A percentile compares a stretch with the other conserved stretches of the same genome.
Evolutionary conservation across 1,140 invertebrate genomes (phyloP).

Genomic region (Araneus ventricosus): DNA sequence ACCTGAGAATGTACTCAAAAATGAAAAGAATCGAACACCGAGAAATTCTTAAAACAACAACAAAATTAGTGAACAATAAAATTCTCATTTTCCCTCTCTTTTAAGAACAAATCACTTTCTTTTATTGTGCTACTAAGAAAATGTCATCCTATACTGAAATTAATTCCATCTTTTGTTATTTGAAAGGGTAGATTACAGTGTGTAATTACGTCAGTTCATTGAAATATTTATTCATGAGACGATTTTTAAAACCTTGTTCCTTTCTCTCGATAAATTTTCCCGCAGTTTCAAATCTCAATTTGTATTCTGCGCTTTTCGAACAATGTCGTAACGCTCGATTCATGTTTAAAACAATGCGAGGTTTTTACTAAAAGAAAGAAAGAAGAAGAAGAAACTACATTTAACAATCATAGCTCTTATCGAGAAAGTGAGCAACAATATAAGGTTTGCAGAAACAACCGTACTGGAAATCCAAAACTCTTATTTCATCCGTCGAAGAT

Average conservation of each 20-base stretch:
- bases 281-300: not conserved
- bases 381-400: not conserved
- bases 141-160: no score
- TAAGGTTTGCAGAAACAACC: conserved; percentile 10
- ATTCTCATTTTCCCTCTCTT: no score
- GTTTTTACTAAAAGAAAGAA: not conserved
- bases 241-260: not conserved
- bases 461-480: no score
- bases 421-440: conserved; percentile 22
- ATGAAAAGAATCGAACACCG: no score
- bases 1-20: no score
- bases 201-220: not conserved
- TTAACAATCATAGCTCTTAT: conserved; percentile 55
- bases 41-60: no score
- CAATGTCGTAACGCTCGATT: conserved; percentile 1
- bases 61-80: no score
- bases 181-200: no score
- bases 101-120: no score
- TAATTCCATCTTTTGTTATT: no score
- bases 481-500: no score
- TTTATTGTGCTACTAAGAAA: no score
- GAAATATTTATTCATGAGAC: not conserved
- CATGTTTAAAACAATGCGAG: conserved; percentile 7
- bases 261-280: not conserved
- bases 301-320: conserved; percentile 8